Base-by-base conservation (phyloP, 2,797 vertebrate genomes). In the Peromyscus eremicus region DNA sequence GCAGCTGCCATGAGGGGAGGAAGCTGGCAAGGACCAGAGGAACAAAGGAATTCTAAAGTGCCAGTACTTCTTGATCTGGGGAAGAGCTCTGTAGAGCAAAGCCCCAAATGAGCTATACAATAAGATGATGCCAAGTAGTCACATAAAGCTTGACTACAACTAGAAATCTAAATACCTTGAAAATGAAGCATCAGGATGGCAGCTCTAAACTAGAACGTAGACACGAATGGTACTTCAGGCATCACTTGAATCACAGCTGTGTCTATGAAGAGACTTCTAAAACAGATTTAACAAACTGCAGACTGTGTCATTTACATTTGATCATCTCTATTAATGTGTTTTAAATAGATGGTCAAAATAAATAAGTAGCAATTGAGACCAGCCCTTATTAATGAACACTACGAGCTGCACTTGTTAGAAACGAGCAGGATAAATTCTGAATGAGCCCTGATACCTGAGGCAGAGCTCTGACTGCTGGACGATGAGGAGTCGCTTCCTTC, bases 401-500 rank as follows among this genome's bases (percentile, higher is more conserved):
- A 2, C 5, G 0, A 95, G n/a, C 46, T 55, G 73, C 1, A 88
- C 0, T 77, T 34, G 71, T 77, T 34, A 55, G 81, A 49, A 97
- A 70, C 92, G 5, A 85, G 77, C 6, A 17, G 8, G 23, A 52
- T 11, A 23, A 14, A 52, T 82, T 82, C 46, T 1, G 92, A 13
- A 11, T 46, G 76, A 12, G 40, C 3, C 60, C 94, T 64, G 83
- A 16, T 98, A 99, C 99, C 98, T 97, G 98, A 98, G 96, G 98
- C 97, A 17, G 98, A 98, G 94, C 98, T 99, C 84, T 95, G 96
- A 88, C 90, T 97, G 32, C 98, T 98, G 95, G 97, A 97, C 32
- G 98, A 98, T 5, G 99, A 99, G 6, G 99, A 98, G 4, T 98
- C 98, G 0, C 98, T 99, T 27, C 98, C 97, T 0, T 95, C 98